phyloP scores from a whole-genome alignment of 2,797 vertebrate genomes.

The Ambastaia sidthimunki region DNA sequence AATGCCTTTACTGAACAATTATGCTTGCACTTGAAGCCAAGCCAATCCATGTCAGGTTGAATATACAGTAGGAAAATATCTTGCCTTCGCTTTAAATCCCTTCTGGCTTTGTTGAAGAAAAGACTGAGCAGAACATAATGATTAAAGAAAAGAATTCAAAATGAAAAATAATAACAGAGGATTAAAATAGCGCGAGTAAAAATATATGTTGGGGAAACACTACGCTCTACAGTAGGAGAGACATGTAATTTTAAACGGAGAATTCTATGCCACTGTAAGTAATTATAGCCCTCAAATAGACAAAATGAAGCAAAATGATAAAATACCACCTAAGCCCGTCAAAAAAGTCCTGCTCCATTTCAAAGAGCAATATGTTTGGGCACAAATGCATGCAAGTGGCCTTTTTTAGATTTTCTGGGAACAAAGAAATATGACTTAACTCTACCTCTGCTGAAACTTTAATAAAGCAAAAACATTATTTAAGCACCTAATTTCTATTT shows the following conservation, averaged over 20 bases:
- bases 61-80: slow-evolving; percentile 26
- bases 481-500: not conserved
- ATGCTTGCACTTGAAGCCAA: not conserved
- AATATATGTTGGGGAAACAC: slow-evolving; percentile 78
- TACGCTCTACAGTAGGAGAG: slow-evolving; percentile 69
- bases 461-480: not conserved
- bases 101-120: slow-evolving; percentile 67
- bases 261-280: slow-evolving; percentile 72
- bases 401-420: slow-evolving; percentile 67
- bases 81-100: slow-evolving; percentile 57
- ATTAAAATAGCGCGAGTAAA: slow-evolving; percentile 80
- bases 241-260: slow-evolving; percentile 72
- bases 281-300: slow-evolving; percentile 80
- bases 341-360: slow-evolving; percentile 63
- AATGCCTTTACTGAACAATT: not conserved
- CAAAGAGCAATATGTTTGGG: slow-evolving; percentile 69
- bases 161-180: slow-evolving; percentile 83
- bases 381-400: slow-evolving; percentile 62
- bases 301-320: slow-evolving; percentile 80
- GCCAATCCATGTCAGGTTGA: slow-evolving; percentile 12
- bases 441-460: slow-evolving; percentile 46
- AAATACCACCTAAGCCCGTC: slow-evolving; percentile 79
- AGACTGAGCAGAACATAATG: slow-evolving; percentile 63
- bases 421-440: slow-evolving; percentile 59
- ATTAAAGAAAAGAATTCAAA: slow-evolving; percentile 75